Percentiles rank a stretch among this genome's conserved stretches.
Evolutionary conservation across 64 coral and sea anemone genomes (phyloP).

Genomic region (Hydrozoanthus tunicans): DNA sequence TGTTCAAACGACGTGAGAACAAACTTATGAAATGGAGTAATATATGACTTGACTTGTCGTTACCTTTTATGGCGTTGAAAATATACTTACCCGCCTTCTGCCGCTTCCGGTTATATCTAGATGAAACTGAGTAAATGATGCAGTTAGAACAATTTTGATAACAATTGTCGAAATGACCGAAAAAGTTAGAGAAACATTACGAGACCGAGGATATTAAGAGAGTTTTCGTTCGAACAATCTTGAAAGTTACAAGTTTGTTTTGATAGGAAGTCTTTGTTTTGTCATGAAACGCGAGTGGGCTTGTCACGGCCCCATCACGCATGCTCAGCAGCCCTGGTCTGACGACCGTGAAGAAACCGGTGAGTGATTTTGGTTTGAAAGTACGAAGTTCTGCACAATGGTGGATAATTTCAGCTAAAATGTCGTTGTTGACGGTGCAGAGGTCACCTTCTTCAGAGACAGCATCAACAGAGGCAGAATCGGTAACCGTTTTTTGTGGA

Average conservation of each 20-base stretch:
- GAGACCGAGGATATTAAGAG: background rate
- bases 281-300: slow-evolving; percentile 43
- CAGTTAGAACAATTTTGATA: background rate
- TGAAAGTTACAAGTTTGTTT: slow-evolving; percentile 20
- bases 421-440: slow-evolving; percentile 56
- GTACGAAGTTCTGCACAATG: slow-evolving; percentile 17
- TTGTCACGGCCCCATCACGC: slow-evolving; percentile 46
- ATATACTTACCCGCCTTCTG: no score
- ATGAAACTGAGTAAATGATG: background rate
- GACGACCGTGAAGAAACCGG: slow-evolving; percentile 5
- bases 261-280: slow-evolving; percentile 13
- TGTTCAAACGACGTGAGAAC: no score
- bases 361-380: slow-evolving; percentile 5
- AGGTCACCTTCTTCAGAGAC: slow-evolving; percentile 53
- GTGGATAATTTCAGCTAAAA: slow-evolving; percentile 34
- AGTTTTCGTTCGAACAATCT: background rate
- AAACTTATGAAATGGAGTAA: no score
- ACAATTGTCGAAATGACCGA: background rate
- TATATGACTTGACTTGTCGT: background rate
- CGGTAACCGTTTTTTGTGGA: slow-evolving; percentile 39
- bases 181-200: background rate
- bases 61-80: slow-evolving; percentile 37
- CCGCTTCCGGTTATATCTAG: slow-evolving; percentile 5
- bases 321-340: slow-evolving; percentile 10
- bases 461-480: slow-evolving; percentile 36